Evolutionary conservation across 2,113 vertebrate species (phyloP).

Genomic region (Corvus moneduloides): DNA sequence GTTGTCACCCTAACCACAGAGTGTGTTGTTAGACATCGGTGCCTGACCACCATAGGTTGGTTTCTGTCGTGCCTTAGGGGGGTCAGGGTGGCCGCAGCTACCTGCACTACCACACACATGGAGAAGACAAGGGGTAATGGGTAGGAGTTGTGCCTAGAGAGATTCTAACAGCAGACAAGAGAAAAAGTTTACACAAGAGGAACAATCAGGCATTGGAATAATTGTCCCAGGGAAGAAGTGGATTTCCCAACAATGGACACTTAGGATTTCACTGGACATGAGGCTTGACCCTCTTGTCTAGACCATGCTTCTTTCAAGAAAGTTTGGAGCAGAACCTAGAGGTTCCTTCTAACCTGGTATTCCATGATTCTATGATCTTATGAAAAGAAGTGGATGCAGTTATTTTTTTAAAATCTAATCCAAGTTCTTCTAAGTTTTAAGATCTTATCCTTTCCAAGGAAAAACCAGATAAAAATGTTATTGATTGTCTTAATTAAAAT

Average conservation of each 20-base stretch:
- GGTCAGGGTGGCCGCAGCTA: no score
- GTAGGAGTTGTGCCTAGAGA: neutral
- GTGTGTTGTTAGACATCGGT: no score
- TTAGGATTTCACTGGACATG: neutral
- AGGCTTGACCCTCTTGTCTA: neutral
- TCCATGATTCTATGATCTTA: neutral
- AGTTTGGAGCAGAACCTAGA: neutral
- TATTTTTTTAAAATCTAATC: neutral
- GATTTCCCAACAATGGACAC: neutral
- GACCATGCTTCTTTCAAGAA: neutral
- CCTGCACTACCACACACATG: no score
- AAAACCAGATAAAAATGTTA: neutral
- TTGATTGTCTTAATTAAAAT: slow-evolving; percentile 44
- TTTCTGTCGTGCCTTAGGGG: no score
- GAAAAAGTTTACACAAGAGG: neutral
- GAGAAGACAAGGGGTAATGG: neutral
- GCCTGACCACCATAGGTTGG: no score
- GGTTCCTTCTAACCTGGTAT: neutral
- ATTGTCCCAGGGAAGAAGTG: neutral
- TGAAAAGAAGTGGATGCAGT: neutral
- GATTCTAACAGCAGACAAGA: neutral
- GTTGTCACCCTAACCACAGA: no score
- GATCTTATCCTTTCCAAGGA: neutral
- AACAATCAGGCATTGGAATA: neutral
- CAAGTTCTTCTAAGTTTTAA: neutral